These are phyloP conservation scores for Gobiocypris rarus DNA, from an alignment of 2,113 vertebrate genomes.

Conservation along the genomic window DNA sequence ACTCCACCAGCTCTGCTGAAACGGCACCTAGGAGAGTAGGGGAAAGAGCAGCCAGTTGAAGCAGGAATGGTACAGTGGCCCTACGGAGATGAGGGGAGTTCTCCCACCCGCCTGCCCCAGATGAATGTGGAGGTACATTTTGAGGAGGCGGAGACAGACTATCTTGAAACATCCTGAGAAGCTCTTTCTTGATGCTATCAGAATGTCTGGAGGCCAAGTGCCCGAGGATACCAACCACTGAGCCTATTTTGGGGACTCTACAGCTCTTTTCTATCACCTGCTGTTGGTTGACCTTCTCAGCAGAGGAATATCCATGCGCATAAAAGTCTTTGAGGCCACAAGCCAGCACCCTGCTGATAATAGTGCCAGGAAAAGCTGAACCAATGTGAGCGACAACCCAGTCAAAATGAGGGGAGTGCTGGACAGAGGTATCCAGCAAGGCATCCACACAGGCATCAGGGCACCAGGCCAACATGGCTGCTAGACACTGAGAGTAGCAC, in stretches of 20 bases:
- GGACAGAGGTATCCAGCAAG: conserved; percentile 89
- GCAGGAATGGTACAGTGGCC: conserved; percentile 87
- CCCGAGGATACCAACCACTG: conserved; percentile 91
- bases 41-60: conserved; percentile 90
- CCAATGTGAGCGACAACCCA: conserved; percentile 98
- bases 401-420: conserved; percentile 94
- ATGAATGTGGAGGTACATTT: conserved; percentile 66
- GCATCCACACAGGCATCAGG: conserved; percentile 94
- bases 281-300: conserved; percentile 65
- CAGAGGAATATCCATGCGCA: conserved; percentile 77
- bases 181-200: conserved; percentile 89
- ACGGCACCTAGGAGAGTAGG: conserved; percentile 86
- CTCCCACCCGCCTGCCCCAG: conserved; percentile 69
- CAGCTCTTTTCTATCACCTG: conserved; percentile 76
- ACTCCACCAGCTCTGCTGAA: conserved; percentile 87
- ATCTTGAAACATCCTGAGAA: conserved; percentile 91
- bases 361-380: conserved; percentile 91
- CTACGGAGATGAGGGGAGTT: conserved; percentile 79
- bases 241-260: conserved; percentile 89
- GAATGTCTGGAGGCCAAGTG: conserved; percentile 89
- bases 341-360: conserved; percentile 90
- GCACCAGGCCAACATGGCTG: conserved; percentile 87
- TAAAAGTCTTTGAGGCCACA: conserved; percentile 95
- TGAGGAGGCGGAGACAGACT: conserved; percentile 79
- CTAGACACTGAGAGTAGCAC: conserved; percentile 91